Conservation (phyloP, 2,113 vertebrate species). For the Coracopsis vasa region DNA sequence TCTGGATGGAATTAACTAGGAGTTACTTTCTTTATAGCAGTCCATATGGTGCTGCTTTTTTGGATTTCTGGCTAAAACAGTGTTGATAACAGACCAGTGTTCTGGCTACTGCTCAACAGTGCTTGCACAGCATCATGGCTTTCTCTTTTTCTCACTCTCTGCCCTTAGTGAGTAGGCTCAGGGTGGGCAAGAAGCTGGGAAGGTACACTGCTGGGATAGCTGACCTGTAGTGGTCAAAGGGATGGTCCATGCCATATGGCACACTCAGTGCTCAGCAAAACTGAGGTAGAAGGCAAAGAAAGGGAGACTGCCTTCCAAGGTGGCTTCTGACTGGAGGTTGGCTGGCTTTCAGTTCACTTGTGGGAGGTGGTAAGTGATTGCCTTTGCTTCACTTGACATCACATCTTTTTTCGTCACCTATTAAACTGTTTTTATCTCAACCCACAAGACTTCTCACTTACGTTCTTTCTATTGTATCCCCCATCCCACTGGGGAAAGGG, state of each 20-base stretch:
- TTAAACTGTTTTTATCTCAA: not conserved
- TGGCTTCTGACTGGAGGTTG: not conserved
- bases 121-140: not conserved
- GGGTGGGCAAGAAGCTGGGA: not conserved
- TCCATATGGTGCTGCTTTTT: not conserved
- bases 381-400: not conserved
- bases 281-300: not conserved
- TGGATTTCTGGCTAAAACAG: not conserved
- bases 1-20: not conserved
- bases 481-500: not conserved
- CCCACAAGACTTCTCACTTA: not conserved
- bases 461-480: not conserved
- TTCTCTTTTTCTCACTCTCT: not conserved
- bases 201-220: not conserved
- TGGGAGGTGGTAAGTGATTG: not conserved
- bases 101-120: not conserved
- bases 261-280: rapidly evolving
- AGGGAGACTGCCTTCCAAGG: not conserved
- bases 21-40: not conserved
- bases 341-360: not conserved
- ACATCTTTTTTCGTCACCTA: not conserved
- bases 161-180: not conserved
- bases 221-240: not conserved
- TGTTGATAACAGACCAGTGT: not conserved
- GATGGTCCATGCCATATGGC: not conserved